Evolutionary conservation across 1,140 invertebrate genomes (phyloP).

Genomic region (Nomia melanderi): DNA sequence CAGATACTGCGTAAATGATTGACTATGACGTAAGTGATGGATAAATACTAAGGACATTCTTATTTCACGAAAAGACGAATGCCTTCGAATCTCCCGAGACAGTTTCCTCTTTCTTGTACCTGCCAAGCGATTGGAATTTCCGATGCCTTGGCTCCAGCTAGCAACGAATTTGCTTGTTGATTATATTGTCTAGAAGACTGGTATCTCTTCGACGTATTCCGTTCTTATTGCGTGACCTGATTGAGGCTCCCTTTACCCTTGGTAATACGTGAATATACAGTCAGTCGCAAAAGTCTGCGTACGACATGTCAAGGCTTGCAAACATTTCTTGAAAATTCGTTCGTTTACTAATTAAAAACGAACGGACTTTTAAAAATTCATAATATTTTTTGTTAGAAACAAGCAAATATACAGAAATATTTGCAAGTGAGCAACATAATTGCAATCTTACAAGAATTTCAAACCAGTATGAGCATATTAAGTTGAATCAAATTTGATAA

Average conservation of each 20-base stretch:
- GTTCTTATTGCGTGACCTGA: background rate
- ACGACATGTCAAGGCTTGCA: too few relatives aligned
- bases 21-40: constrained; percentile 9
- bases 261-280: background rate
- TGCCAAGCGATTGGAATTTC: constrained; percentile 6
- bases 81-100: constrained; percentile 1
- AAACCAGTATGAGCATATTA: too few relatives aligned
- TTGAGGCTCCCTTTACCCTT: background rate
- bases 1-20: constrained; percentile 6
- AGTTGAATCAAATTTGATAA: too few relatives aligned
- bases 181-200: background rate
- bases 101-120: constrained; percentile 10
- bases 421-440: too few relatives aligned
- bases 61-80: constrained; percentile 7
- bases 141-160: background rate
- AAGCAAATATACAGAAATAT: too few relatives aligned
- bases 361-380: too few relatives aligned
- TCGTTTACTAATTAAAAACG: too few relatives aligned
- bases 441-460: too few relatives aligned
- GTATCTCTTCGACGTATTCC: background rate
- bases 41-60: background rate
- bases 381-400: too few relatives aligned
- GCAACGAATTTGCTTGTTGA: background rate
- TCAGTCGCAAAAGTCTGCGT: too few relatives aligned
- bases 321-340: too few relatives aligned